These are phyloP conservation scores for Illadopsis cleaveri DNA, from an alignment of 2,113 vertebrate species.

Conservation along the genomic window DNA sequence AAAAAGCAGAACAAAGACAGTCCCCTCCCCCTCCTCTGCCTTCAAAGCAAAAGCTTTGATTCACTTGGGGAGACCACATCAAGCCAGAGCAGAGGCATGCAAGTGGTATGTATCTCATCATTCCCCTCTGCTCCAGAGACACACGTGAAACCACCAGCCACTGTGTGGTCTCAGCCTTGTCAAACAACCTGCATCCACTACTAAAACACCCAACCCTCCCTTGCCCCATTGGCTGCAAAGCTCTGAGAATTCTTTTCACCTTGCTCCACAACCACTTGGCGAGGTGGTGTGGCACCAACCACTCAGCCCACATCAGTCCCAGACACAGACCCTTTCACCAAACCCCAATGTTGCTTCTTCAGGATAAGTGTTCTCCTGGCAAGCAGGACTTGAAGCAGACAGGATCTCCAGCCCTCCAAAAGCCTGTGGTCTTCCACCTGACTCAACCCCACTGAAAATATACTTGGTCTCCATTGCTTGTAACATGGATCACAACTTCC, in stretches of 20 bases:
- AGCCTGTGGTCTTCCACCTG: neutral
- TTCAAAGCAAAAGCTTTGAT: slow-evolving; percentile 60
- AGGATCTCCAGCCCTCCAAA: neutral
- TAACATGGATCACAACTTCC: neutral
- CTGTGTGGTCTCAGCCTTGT: neutral
- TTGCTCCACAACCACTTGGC: rapidly evolving
- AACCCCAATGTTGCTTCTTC: neutral
- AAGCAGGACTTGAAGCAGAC: neutral
- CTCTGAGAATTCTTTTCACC: neutral
- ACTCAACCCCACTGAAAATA: neutral
- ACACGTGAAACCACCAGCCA: slow-evolving; percentile 15
- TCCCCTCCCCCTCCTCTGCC: slow-evolving; percentile 10
- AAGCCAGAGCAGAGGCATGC: slow-evolving; percentile 37
- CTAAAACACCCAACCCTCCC: neutral
- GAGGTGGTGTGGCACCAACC: neutral
- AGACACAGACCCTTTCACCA: neutral
- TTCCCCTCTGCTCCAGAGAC: neutral
- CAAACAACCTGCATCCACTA: neutral
- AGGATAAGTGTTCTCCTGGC: neutral
- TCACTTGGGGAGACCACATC: slow-evolving; percentile 34
- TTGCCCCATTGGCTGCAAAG: rapidly evolving
- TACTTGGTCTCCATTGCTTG: neutral
- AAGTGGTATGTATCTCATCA: slow-evolving; percentile 24
- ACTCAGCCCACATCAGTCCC: no score
- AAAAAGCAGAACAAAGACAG: slow-evolving; percentile 62